phyloP scores from a whole-genome alignment of 92 coral and sea anemone genomes.

The Zoanthus sociatus region DNA sequence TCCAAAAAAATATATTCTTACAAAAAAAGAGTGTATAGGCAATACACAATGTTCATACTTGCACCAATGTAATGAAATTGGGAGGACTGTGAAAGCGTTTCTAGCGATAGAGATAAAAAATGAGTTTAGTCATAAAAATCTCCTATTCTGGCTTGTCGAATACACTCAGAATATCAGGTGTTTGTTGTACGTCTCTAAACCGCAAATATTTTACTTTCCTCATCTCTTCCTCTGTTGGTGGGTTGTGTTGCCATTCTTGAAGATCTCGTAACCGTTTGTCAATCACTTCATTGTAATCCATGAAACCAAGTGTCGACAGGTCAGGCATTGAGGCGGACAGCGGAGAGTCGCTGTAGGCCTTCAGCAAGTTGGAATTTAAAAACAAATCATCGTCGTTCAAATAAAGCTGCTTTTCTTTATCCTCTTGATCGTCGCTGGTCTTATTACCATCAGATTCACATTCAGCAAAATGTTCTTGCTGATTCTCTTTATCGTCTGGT shows the following conservation, averaged over 20 bases:
- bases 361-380: slow-evolving; percentile 70
- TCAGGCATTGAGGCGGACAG: slow-evolving; percentile 71
- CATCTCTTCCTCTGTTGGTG: slow-evolving; percentile 85
- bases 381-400: slow-evolving; percentile 62
- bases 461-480: slow-evolving; percentile 19
- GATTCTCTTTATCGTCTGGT: not conserved
- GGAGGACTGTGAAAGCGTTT: too few relatives aligned
- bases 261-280: slow-evolving; percentile 71
- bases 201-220: slow-evolving; percentile 84
- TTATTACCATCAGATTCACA: not conserved
- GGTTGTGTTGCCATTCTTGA: slow-evolving; percentile 64
- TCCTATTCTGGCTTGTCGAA: slow-evolving; percentile 56
- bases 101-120: too few relatives aligned
- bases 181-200: slow-evolving; percentile 63
- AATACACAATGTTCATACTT: too few relatives aligned
- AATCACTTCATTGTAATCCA: slow-evolving; percentile 87
- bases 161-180: slow-evolving; percentile 62
- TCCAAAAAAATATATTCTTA: too few relatives aligned
- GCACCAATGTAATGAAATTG: too few relatives aligned
- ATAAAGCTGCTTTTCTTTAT: slow-evolving; percentile 9
- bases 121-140: too few relatives aligned
- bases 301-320: slow-evolving; percentile 81
- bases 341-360: slow-evolving; percentile 67
- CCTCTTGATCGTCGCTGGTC: slow-evolving; percentile 32
- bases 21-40: too few relatives aligned